Base-by-base conservation (phyloP, 2,113 vertebrate species). In the Mungos mungo region DNA sequence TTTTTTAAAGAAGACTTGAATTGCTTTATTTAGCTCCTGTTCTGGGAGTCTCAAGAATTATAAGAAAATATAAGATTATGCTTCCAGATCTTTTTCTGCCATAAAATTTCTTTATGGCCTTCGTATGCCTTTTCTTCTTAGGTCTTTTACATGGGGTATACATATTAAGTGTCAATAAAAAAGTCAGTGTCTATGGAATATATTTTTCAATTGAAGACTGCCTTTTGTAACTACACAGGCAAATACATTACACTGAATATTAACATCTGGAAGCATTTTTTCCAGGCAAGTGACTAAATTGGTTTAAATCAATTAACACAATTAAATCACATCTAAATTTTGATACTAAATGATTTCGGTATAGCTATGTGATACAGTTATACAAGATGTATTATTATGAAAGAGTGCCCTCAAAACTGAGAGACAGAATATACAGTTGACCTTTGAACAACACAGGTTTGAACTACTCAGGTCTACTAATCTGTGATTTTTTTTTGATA, bases 351-450 rank as follows among this genome's bases (percentile, higher is more conserved):
- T 99, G 97, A 99, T 99, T 93, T 98, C 98, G 99, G 99, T 99
- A 99, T 99, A 99, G 98, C 99, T 99, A 98, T 99, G 99, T 99
- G 98, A 99, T 99, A 99, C 98, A 99, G 99, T 99, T 99, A 98
- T 99, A 99, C 99, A 99, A 99, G 99, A 99, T 98, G 98, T 99
- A 99, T 99, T 99, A 99, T 99, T 99, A 98, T 99, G 98, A 99
- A 99, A 99, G 98, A 99, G 98, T 99, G 99, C 98, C 99, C 99
- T 98, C 98, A 98, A 98, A 99, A 98, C 97, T 98, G 98, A 98
- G 98, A 98, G 97, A 98, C 98, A 99, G 99, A 99, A 98, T 96
- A 98, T 99, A 98, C 41, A 47, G 41, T 77, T 29, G 74, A 15
- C 41, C 29, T 77, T 47, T 18, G 27, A 77, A 47, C 15, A 47